Percentiles rank a stretch among this genome's conserved stretches.
Conservation (phyloP, 2,797 vertebrate species). For the Limosa lapponica region DNA sequence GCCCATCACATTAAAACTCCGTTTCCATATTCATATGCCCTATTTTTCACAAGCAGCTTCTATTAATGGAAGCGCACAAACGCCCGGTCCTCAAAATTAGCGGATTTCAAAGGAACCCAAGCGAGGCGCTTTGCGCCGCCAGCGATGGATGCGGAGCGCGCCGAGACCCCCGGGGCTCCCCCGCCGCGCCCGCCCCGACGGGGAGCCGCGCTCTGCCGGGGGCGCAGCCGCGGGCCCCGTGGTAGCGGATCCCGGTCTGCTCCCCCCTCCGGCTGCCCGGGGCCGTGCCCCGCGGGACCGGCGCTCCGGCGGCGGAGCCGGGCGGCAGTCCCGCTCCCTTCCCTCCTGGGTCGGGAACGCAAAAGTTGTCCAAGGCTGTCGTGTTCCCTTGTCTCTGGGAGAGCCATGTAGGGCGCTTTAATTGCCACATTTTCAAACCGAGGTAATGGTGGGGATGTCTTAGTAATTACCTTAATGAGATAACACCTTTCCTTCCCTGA, state of each 20-base stretch:
- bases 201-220: background rate
- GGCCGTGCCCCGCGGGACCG: background rate
- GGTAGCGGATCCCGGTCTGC: background rate
- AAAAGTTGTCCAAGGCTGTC: conserved; percentile 83
- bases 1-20: background rate
- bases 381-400: conserved; percentile 86
- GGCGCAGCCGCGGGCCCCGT: background rate
- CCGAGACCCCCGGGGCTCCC: background rate
- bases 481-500: conserved; percentile 94
- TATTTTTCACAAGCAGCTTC: conserved; percentile 49
- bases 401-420: conserved; percentile 89
- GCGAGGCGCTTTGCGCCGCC: background rate
- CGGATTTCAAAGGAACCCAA: conserved; percentile 47
- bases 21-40: conserved; percentile 68
- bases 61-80: conserved; percentile 53
- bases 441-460: conserved; percentile 93
- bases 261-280: background rate
- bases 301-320: background rate
- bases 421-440: conserved; percentile 96
- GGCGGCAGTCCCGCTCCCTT: background rate
- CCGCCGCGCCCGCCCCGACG: background rate
- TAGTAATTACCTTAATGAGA: conserved; percentile 99
- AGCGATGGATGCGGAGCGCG: background rate
- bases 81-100: conserved; percentile 21
- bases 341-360: conserved; percentile 71